Conservation (phyloP, 2,888 invertebrate species). For the Bugula neritina region DNA sequence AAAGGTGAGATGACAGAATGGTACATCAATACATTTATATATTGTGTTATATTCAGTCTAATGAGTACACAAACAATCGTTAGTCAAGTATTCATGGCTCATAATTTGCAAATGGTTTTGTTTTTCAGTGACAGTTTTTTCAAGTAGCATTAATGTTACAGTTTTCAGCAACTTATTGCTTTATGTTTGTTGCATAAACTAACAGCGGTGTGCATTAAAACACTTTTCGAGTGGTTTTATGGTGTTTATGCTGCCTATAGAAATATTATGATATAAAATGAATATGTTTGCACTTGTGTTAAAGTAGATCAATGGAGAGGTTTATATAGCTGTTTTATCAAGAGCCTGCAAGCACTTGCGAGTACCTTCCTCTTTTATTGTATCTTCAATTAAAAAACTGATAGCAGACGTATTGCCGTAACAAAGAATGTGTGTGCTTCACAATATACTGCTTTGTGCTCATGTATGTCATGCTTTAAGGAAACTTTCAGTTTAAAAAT, state of each 20-base stretch:
- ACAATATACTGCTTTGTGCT: background rate
- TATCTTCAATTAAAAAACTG: conserved; percentile 25
- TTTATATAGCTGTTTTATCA: conserved; percentile 18
- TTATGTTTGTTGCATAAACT: background rate
- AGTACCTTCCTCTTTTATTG: conserved; percentile 9
- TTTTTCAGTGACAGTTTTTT: conserved; percentile 25
- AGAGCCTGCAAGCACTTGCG: too few species aligned
- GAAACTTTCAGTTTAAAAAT: too few species aligned
- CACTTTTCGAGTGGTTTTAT: conserved; percentile 13
- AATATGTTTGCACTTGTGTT: conserved; percentile 20
- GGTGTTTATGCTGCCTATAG: conserved; percentile 17
- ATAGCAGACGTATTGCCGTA: background rate
- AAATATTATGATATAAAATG: conserved; percentile 27
- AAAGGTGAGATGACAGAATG: too few species aligned
- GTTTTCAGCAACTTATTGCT: conserved; percentile 2
- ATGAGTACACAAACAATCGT: conserved; percentile 10
- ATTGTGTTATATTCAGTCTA: too few species aligned
- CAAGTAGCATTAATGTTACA: conserved; percentile 23
- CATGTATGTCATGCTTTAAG: too few species aligned
- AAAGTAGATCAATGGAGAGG: conserved; percentile 11
- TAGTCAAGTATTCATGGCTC: background rate
- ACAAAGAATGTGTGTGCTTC: background rate
- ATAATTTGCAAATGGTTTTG: background rate
- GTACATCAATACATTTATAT: too few species aligned
- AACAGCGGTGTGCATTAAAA: background rate